A percentile compares a stretch with the other conserved stretches of the same genome.
Evolutionary conservation across 2,113 vertebrate genomes (phyloP).

Genomic region (Sitta europaea): DNA sequence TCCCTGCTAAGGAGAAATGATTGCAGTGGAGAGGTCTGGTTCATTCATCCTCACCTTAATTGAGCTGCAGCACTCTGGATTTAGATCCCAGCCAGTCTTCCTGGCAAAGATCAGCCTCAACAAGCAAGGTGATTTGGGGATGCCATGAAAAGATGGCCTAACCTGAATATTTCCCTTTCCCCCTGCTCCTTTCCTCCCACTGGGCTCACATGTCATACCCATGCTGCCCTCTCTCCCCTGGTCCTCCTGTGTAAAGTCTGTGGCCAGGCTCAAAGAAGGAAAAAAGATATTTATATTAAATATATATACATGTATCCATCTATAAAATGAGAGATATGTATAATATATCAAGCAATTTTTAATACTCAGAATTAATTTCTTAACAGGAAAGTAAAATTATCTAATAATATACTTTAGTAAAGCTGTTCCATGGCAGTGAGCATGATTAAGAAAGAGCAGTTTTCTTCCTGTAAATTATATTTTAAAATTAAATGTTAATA

Average conservation of each 20-base stretch:
- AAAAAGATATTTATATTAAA: background rate
- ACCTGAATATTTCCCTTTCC: background rate
- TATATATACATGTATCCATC: background rate
- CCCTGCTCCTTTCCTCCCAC: background rate
- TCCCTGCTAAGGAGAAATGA: background rate
- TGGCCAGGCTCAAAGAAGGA: background rate
- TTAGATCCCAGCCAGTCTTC: background rate
- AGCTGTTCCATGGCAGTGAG: constrained; percentile 42
- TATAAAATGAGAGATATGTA: background rate
- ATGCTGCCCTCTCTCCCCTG: background rate
- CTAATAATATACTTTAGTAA: constrained; percentile 45
- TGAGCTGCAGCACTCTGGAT: background rate
- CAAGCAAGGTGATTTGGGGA: background rate
- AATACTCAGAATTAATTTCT: constrained; percentile 49
- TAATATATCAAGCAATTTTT: background rate
- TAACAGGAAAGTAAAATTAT: constrained; percentile 30
- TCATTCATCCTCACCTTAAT: background rate
- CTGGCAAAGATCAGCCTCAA: background rate
- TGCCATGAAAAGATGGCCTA: background rate
- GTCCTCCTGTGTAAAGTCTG: background rate
- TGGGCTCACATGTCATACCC: background rate
- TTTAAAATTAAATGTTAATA: constrained; percentile 67
- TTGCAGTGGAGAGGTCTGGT: background rate
- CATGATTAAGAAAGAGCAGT: constrained; percentile 51
- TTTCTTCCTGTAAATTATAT: constrained; percentile 57